Evolutionary conservation across 2,797 vertebrate species (phyloP), one percentile per base, ranked within the genome.

Genomic region (Mormyrus proboscirostris): DNA sequence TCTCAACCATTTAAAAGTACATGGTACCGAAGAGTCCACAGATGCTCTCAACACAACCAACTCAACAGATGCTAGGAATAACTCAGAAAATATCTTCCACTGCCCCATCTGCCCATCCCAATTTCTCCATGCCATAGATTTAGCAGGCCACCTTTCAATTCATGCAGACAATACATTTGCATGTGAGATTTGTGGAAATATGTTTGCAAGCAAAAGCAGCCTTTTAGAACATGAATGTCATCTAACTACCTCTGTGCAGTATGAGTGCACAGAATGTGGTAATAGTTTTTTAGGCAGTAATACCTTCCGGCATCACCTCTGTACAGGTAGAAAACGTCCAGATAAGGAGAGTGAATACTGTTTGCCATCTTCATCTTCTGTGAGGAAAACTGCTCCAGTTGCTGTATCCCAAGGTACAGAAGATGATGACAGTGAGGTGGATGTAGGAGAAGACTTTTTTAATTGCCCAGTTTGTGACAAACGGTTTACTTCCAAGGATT

Each of bases 401-500:
- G 50, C 53, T 82, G 29, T 73, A 29, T 53, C 90, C 73, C 83
- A 90, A 88, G 14, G 50, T 73, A 7, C 76, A 33, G 90, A 89
- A 29, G 94, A 95, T 5, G 95, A 96, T 0, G 95, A 96, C 41
- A 95, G 95, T 12, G 90, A 96, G 1, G 95, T 96, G 87, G 95
- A 96, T 33, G 96, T 92, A 1, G 95, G 95, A 65, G 95, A 96
- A 38, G 96, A 96, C 91, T 90, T 95, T 14, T 93, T 94, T 90
- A 93, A 92, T 82, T 96, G 96, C 69, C 59, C 89, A 2, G 55
- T 91, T 87, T 96, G 95, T 90, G 90, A 93, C 88, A 94, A 92
- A 92, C 93, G 91, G 19, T 96, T 96, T 90, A 91, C 93, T 16
- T 96, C 95, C 25, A 95, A 94, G 91, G 94, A 91, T 50, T 44